Evolutionary conservation across 2,797 vertebrate genomes (phyloP).

Genomic region (Poeciliopsis presidionis): DNA sequence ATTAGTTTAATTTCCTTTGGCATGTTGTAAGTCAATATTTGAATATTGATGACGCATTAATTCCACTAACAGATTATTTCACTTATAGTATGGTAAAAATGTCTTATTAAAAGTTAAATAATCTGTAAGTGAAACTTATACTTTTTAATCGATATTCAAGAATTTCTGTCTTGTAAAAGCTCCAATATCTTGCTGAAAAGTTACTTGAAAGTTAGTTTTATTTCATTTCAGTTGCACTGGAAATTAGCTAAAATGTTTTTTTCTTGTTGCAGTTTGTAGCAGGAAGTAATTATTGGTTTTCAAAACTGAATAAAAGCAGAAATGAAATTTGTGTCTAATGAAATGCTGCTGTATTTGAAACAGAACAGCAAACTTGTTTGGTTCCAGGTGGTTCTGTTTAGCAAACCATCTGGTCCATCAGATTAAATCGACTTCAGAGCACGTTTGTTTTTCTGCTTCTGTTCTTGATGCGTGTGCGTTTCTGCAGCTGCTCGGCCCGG

Average conservation of each 20-base stretch:
- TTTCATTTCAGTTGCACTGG: no score
- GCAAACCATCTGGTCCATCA: neutral
- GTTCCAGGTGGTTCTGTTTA: neutral
- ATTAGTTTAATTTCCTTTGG: no score
- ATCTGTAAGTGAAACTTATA: no score
- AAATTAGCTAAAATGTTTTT: neutral
- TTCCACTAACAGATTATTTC: no score
- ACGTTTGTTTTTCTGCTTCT: neutral
- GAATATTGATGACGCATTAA: no score
- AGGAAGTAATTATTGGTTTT: neutral
- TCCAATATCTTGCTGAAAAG: no score
- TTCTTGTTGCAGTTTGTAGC: neutral
- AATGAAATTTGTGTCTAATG: neutral
- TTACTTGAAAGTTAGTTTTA: no score
- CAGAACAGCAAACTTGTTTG: neutral
- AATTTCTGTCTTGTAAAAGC: no score
- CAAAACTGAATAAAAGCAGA: neutral
- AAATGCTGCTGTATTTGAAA: neutral
- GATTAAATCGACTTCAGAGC: neutral
- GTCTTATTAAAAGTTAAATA: no score
- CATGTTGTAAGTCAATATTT: no score
- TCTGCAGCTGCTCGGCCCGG: constrained; percentile 89
- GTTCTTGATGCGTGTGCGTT: neutral
- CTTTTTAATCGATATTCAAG: no score
- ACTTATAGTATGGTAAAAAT: no score